Evolutionary conservation across 1,140 invertebrate genomes (phyloP).

Genomic region (Zaprionus inermis): DNA sequence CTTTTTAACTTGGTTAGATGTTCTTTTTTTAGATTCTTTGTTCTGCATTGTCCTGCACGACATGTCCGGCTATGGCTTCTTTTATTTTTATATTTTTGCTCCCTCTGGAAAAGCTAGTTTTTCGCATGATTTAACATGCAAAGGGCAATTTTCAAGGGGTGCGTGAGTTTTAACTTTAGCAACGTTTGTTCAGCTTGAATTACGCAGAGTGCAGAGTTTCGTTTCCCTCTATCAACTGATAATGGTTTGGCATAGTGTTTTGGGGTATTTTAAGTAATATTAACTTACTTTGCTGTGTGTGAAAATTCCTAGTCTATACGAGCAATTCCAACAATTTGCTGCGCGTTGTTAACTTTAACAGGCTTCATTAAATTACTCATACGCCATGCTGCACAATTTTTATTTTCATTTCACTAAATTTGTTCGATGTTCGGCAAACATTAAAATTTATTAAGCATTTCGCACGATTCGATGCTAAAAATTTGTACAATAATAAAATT

Average conservation of each 20-base stretch:
- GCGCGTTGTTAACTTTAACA: constrained; percentile 3
- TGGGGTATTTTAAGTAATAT: background rate
- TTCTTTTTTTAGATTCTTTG: constrained; percentile 21
- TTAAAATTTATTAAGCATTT: background rate
- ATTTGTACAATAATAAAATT: constrained; percentile 32
- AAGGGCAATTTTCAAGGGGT: constrained; percentile 38
- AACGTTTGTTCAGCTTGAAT: background rate
- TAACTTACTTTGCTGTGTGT: background rate
- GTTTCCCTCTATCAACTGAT: background rate
- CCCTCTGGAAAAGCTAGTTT: constrained; percentile 46
- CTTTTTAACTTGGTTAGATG: constrained; percentile 36
- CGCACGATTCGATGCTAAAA: constrained; percentile 35
- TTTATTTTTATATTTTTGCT: constrained; percentile 2
- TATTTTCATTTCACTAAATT: background rate
- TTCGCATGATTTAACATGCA: constrained; percentile 60
- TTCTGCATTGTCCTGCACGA: constrained; percentile 25
- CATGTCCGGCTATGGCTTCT: constrained; percentile 9
- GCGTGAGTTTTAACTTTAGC: constrained; percentile 14
- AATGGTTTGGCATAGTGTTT: background rate
- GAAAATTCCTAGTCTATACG: background rate
- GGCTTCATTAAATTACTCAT: constrained; percentile 24
- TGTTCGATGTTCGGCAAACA: constrained; percentile 8
- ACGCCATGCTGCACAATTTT: constrained; percentile 18
- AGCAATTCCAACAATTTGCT: background rate
- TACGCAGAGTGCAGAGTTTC: background rate